phyloP scores from a whole-genome alignment of 2,888 invertebrate genomes.

The Aphrophora alni region DNA sequence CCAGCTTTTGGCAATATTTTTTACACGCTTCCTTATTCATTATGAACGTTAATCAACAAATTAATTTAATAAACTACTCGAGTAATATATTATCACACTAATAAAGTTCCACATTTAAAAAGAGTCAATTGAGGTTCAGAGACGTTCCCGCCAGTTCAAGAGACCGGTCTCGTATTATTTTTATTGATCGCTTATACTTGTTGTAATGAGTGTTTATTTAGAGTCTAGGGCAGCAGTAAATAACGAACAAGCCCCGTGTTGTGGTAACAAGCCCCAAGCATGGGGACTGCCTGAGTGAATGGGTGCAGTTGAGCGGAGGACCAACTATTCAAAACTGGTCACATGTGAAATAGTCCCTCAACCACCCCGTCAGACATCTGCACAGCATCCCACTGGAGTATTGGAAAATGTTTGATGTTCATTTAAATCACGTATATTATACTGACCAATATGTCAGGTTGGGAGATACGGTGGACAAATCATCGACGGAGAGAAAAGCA shows the following conservation, averaged over 20 bases:
- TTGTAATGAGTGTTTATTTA: constrained; percentile 32
- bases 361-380: not conserved
- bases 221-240: constrained; percentile 15
- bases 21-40: too few species aligned
- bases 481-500: too few species aligned
- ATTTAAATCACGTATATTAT: not conserved
- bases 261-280: constrained; percentile 6
- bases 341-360: constrained; percentile 29
- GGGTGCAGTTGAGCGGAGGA: constrained; percentile 3
- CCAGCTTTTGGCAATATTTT: too few species aligned
- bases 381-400: not conserved
- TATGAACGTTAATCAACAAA: too few species aligned
- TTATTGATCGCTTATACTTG: not conserved
- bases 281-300: not conserved
- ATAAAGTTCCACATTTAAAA: too few species aligned
- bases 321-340: constrained; percentile 24
- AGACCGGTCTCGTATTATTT: not conserved
- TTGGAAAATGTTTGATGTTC: not conserved
- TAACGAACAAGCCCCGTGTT: constrained; percentile 9
- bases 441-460: not conserved
- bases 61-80: too few species aligned
- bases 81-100: too few species aligned
- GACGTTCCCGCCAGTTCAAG: not conserved
- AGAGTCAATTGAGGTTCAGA: too few species aligned
- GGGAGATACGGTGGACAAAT: too few species aligned